Evolutionary conservation across 2,113 vertebrate species (phyloP).

Genomic region (Rana temporaria): DNA sequence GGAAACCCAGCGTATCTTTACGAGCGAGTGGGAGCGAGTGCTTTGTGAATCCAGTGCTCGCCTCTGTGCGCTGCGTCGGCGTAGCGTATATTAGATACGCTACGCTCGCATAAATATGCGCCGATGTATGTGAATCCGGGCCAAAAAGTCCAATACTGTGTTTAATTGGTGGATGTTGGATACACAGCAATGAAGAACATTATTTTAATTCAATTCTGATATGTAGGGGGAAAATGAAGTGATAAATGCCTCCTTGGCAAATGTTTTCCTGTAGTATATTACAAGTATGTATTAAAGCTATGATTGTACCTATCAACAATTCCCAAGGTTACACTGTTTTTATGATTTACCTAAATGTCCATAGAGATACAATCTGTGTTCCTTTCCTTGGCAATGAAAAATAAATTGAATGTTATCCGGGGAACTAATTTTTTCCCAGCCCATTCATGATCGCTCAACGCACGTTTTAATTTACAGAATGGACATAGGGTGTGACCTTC

Average conservation of each 20-base stretch:
- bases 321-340: neutral
- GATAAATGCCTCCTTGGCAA: neutral
- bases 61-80: too few relatives aligned
- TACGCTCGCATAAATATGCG: too few relatives aligned
- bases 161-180: too few relatives aligned
- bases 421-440: constrained; percentile 6
- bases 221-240: too few relatives aligned
- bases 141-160: too few relatives aligned
- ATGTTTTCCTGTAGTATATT: neutral
- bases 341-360: neutral
- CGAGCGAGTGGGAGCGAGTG: too few relatives aligned
- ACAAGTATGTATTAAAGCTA: neutral
- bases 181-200: too few relatives aligned
- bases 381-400: neutral
- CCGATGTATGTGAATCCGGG: too few relatives aligned
- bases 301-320: neutral
- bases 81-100: too few relatives aligned
- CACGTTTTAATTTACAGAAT: constrained; percentile 34
- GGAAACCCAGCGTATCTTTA: too few relatives aligned
- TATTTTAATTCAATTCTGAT: too few relatives aligned
- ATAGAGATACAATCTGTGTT: constrained; percentile 11
- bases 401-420: constrained; percentile 22
- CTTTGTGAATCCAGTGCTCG: too few relatives aligned
- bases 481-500: constrained; percentile 19
- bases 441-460: constrained; percentile 43